Conservation (phyloP, 2,797 vertebrate species). For the Pseudomugil tenellus region DNA sequence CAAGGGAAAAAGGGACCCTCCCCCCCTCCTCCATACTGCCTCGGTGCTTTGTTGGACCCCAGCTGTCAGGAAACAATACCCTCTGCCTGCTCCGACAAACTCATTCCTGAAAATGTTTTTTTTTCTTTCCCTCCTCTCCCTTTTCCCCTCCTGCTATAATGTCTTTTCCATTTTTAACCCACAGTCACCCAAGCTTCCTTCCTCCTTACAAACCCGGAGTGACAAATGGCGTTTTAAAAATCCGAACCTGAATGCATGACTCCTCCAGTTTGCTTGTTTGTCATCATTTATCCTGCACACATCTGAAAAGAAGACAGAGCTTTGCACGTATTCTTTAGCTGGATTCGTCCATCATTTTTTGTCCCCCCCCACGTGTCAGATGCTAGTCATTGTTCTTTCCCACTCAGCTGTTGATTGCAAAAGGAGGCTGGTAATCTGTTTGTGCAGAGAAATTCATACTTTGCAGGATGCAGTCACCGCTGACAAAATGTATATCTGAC, state of each 20-base stretch:
- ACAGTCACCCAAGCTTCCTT: conserved; percentile 84
- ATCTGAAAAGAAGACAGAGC: conserved; percentile 43
- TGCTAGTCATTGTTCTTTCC: conserved; percentile 24
- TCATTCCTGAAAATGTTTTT: conserved; percentile 87
- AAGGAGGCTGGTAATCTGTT: conserved; percentile 26
- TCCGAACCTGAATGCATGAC: conserved; percentile 66
- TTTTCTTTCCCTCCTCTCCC: conserved; percentile 58
- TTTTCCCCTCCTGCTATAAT: conserved; percentile 78
- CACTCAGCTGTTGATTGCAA: conserved; percentile 42
- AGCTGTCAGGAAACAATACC: conserved; percentile 90
- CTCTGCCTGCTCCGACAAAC: conserved; percentile 84
- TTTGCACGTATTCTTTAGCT: conserved; percentile 30
- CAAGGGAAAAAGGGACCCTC: conserved; percentile 78
- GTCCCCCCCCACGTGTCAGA: conserved; percentile 23
- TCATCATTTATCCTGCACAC: conserved; percentile 61
- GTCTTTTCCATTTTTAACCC: conserved; percentile 89
- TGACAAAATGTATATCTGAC: conserved; percentile 16
- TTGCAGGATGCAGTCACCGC: conserved; percentile 12
- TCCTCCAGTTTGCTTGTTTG: conserved; percentile 61
- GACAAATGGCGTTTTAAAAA: conserved; percentile 78
- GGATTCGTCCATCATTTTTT: conserved; percentile 18
- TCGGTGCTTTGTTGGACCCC: conserved; percentile 78
- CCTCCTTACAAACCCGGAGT: conserved; percentile 75
- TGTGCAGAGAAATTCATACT: conserved; percentile 31
- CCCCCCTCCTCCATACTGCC: conserved; percentile 73